These are phyloP conservation scores for Drosophila subobscura DNA, from an alignment of 1,140 invertebrate species.

Conservation along the genomic window DNA sequence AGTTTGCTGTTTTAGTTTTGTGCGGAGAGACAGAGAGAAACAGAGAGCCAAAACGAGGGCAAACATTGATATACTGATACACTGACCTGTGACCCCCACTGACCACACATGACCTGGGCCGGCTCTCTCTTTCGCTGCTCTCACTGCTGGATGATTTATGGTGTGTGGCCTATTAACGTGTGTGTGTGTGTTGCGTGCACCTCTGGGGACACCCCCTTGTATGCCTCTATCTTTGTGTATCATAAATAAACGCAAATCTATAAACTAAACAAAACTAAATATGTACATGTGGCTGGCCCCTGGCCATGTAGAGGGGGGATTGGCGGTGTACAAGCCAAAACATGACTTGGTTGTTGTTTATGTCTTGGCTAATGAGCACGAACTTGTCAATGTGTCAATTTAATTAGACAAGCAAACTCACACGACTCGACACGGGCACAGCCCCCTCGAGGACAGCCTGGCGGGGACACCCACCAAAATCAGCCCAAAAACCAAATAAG, in stretches of 20 bases:
- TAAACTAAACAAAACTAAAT: slow-evolving; percentile 79
- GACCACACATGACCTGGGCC: slow-evolving; percentile 38
- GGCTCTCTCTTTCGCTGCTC: slow-evolving; percentile 32
- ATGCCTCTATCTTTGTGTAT: slow-evolving; percentile 32
- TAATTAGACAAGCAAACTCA: slow-evolving; percentile 80
- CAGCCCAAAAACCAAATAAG: not conserved
- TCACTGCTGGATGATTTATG: slow-evolving; percentile 66
- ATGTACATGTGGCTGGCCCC: slow-evolving; percentile 33
- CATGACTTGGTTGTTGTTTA: slow-evolving; percentile 54
- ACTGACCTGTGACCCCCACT: slow-evolving; percentile 46
- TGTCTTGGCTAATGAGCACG: slow-evolving; percentile 74
- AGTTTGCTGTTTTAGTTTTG: slow-evolving; percentile 55
- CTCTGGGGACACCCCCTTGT: slow-evolving; percentile 25
- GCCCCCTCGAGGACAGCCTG: not conserved
- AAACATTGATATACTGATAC: slow-evolving; percentile 52
- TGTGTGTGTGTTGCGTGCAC: slow-evolving; percentile 39
- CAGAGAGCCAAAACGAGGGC: slow-evolving; percentile 13
- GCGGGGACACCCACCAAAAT: no score
- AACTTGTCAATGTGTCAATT: slow-evolving; percentile 83
- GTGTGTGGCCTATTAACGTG: slow-evolving; percentile 74
- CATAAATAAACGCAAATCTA: slow-evolving; percentile 81
- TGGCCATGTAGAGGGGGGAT: slow-evolving; percentile 29
- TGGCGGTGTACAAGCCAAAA: slow-evolving; percentile 24
- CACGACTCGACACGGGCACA: slow-evolving; percentile 1
- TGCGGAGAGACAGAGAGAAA: not conserved